phyloP scores from a whole-genome alignment of 2,797 vertebrate genomes.

The Orestias chungarensis region DNA sequence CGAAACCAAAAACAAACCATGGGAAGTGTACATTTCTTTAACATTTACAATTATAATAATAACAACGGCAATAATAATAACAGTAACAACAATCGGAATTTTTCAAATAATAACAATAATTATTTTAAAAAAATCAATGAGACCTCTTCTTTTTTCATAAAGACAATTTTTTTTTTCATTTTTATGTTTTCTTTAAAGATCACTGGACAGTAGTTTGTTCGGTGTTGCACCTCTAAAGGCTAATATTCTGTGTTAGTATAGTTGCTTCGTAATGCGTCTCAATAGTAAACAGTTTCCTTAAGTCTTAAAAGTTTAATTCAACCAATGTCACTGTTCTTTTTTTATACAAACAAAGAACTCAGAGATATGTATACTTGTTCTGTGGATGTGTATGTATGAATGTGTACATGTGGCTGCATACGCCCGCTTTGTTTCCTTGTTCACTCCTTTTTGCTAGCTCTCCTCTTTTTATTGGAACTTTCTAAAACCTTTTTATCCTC shows the following conservation, averaged over 20 bases:
- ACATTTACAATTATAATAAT: slow-evolving; percentile 86
- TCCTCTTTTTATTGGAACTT: slow-evolving; percentile 61
- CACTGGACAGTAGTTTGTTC: slow-evolving; percentile 85
- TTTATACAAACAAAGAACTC: slow-evolving; percentile 85
- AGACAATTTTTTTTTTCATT: slow-evolving; percentile 78
- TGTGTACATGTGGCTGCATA: slow-evolving; percentile 65
- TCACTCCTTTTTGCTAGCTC: slow-evolving; percentile 44
- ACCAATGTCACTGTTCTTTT: slow-evolving; percentile 77
- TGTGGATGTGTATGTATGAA: slow-evolving; percentile 67
- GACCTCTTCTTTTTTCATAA: slow-evolving; percentile 80
- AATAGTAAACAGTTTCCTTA: slow-evolving; percentile 80
- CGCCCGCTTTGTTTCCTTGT: slow-evolving; percentile 55
- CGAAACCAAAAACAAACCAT: slow-evolving; percentile 76
- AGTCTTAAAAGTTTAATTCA: slow-evolving; percentile 82
- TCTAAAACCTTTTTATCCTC: slow-evolving; percentile 71
- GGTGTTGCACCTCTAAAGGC: slow-evolving; percentile 79
- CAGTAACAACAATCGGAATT: slow-evolving; percentile 84
- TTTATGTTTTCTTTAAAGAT: slow-evolving; percentile 82
- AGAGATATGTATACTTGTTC: slow-evolving; percentile 82
- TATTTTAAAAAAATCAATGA: slow-evolving; percentile 78
- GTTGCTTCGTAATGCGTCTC: slow-evolving; percentile 79
- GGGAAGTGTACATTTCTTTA: slow-evolving; percentile 82
- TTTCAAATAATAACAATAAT: slow-evolving; percentile 80
- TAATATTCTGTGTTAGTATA: slow-evolving; percentile 88
- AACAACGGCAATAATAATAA: slow-evolving; percentile 83